phyloP scores from a whole-genome alignment of 92 coral and sea anemone species.

The Muricea muricata region DNA sequence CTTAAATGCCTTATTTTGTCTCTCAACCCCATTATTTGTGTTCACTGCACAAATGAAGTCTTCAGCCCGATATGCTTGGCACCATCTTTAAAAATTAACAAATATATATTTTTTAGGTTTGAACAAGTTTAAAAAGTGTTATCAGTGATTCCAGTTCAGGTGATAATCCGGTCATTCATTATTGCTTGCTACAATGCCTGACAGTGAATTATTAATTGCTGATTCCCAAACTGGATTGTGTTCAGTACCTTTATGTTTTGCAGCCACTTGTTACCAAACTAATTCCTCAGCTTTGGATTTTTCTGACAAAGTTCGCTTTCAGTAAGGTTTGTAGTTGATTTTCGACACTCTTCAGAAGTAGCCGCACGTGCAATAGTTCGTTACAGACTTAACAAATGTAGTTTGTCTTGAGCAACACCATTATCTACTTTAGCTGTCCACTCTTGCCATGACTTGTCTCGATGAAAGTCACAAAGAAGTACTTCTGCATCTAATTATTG shows the following conservation, averaged over 20 bases:
- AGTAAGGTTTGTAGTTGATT: background rate
- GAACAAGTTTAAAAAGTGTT: no score
- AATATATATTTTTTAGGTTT: no score
- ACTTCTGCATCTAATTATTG: conserved; percentile 8
- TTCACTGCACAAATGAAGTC: conserved; percentile 57
- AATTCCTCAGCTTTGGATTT: no score
- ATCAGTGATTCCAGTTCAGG: no score
- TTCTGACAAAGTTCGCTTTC: background rate
- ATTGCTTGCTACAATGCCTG: no score
- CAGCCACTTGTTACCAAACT: background rate
- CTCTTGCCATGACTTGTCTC: background rate
- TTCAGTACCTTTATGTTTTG: background rate
- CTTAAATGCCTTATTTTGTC: conserved; percentile 56
- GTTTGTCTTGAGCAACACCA: background rate
- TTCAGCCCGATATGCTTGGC: conserved; percentile 48
- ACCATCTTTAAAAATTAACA: conserved; percentile 44
- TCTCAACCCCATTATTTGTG: conserved; percentile 61
- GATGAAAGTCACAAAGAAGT: conserved; percentile 17
- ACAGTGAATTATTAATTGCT: no score
- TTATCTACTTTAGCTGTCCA: background rate
- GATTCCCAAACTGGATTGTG: no score
- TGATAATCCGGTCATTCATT: no score
- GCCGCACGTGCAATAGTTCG: background rate
- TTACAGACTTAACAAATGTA: background rate
- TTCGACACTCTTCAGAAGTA: background rate